These are phyloP conservation scores for Coenonympha arcania DNA, from an alignment of 2,888 invertebrate genomes.

Conservation along the genomic window DNA sequence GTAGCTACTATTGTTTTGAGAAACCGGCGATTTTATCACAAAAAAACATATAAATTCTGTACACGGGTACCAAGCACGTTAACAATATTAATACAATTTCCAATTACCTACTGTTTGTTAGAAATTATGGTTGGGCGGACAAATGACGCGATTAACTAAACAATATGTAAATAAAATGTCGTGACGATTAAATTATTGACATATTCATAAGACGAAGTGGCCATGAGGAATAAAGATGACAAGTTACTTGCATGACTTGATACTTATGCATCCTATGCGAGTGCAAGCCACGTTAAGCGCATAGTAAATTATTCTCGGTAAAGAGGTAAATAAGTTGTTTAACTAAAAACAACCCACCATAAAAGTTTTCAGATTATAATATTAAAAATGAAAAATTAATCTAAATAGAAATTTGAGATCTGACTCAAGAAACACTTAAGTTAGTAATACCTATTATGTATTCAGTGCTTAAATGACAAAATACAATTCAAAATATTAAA, in stretches of 20 bases:
- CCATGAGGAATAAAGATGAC: constrained; percentile 20
- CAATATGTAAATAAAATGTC: constrained; percentile 31
- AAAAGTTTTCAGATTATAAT: too few relatives aligned
- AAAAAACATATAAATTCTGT: constrained; percentile 30
- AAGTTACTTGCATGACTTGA: neutral
- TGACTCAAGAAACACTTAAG: too few relatives aligned
- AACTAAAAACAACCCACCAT: neutral
- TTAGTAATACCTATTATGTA: too few relatives aligned
- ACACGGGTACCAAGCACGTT: constrained; percentile 28
- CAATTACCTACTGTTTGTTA: constrained; percentile 28
- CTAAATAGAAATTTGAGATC: too few relatives aligned
- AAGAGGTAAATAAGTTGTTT: neutral
- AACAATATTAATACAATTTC: constrained; percentile 31
- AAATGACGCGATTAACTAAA: constrained; percentile 30
- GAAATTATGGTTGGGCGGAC: constrained; percentile 28
- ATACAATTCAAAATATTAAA: too few relatives aligned
- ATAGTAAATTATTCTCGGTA: neutral
- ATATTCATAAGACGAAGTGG: constrained; percentile 32
- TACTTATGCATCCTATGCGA: constrained; percentile 1
- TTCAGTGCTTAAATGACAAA: too few relatives aligned
- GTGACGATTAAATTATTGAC: constrained; percentile 35
- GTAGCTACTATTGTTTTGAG: constrained; percentile 24
- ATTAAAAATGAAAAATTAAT: too few relatives aligned
- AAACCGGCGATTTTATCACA: constrained; percentile 22
- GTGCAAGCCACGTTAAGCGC: neutral